Evolutionary conservation across 2,888 invertebrate genomes (phyloP).

Genomic region (Thysanoteuthis rhombus): DNA sequence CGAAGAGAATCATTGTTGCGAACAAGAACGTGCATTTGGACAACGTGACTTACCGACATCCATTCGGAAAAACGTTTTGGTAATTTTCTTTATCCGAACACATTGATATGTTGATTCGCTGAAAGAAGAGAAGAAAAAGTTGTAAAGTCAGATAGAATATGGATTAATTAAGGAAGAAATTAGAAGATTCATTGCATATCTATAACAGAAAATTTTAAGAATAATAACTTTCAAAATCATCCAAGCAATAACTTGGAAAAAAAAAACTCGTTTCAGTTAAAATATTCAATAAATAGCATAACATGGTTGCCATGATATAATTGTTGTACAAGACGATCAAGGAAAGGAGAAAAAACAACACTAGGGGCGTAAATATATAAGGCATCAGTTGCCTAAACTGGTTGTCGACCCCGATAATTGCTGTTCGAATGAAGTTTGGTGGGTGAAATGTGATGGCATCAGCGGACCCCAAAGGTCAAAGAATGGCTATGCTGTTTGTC

Average conservation of each 20-base stretch:
- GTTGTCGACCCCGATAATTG: neutral
- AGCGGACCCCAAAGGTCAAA: neutral
- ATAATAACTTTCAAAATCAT: neutral
- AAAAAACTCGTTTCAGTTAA: neutral
- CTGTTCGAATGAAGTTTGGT: neutral
- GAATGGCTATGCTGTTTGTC: neutral
- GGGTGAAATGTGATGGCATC: neutral
- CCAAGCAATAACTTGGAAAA: neutral
- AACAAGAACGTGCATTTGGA: neutral
- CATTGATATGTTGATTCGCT: slow-evolving; percentile 12
- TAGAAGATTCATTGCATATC: neutral
- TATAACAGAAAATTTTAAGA: neutral
- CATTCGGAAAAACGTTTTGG: neutral
- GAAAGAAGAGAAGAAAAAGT: neutral
- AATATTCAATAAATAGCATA: neutral
- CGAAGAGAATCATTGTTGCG: neutral
- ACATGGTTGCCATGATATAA: neutral
- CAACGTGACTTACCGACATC: neutral
- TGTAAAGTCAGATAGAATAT: neutral
- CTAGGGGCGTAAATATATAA: neutral
- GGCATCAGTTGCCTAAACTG: neutral
- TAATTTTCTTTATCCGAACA: slow-evolving; percentile 12
- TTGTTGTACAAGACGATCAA: neutral
- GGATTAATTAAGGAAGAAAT: neutral
- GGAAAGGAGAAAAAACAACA: neutral